Evolutionary conservation across 1,140 invertebrate genomes (phyloP).

Genomic region (Cotesia typhae): DNA sequence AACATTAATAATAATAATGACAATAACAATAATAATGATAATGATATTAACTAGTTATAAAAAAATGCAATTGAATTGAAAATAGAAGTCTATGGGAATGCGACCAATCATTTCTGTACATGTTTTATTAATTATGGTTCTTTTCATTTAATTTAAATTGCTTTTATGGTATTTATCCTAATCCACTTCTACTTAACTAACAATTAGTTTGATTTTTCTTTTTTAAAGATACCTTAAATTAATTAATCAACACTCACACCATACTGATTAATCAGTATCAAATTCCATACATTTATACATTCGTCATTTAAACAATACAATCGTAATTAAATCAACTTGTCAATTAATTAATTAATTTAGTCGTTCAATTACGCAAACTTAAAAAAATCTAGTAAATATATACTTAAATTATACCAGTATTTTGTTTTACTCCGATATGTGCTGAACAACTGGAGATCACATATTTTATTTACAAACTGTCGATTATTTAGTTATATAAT

Average conservation of each 20-base stretch:
- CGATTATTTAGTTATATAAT: neutral
- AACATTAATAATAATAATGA: neutral
- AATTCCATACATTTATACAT: conserved; percentile 5
- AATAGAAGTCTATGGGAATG: conserved; percentile 17
- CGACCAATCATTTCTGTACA: conserved; percentile 20
- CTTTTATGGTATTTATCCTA: conserved; percentile 17
- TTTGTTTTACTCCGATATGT: neutral
- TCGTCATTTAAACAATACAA: neutral
- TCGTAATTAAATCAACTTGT: neutral
- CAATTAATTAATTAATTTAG: conserved; percentile 5
- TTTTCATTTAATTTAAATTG: conserved; percentile 9
- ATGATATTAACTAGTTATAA: neutral
- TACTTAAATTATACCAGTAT: neutral
- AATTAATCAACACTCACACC: conserved; percentile 4
- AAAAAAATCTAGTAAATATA: neutral
- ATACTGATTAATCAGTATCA: conserved; percentile 22
- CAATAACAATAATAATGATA: conserved; percentile 1
- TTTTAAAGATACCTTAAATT: neutral
- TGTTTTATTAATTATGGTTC: conserved; percentile 11
- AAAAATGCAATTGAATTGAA: neutral
- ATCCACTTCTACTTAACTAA: conserved; percentile 18
- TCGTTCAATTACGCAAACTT: neutral
- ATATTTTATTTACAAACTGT: conserved; percentile 10
- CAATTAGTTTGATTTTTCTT: conserved; percentile 25
- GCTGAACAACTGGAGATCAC: conserved; percentile 5